These are phyloP conservation scores for Anthoptus insignis DNA, from an alignment of 2,888 invertebrate genomes.

Conservation along the genomic window DNA sequence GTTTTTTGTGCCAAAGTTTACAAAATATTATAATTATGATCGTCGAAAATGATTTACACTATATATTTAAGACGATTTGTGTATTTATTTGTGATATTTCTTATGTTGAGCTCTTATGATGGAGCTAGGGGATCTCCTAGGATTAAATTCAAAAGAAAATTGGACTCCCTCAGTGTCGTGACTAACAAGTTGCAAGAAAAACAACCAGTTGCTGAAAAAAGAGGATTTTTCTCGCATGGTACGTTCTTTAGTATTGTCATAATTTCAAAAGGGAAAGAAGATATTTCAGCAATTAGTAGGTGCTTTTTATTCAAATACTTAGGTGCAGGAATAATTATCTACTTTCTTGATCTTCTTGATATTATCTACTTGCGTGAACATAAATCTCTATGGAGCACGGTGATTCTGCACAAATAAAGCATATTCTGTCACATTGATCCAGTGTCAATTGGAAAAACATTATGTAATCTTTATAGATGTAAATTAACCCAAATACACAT, in stretches of 20 bases:
- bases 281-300: no score
- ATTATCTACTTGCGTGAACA: no score
- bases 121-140: conserved; percentile 37
- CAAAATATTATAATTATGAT: conserved; percentile 31
- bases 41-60: conserved; percentile 33
- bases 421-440: no score
- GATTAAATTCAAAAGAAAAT: conserved; percentile 57
- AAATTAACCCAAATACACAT: no score
- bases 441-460: no score
- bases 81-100: conserved; percentile 45
- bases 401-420: no score
- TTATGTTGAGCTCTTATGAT: conserved; percentile 53
- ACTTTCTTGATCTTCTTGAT: no score
- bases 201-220: conserved; percentile 45
- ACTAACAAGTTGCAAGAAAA: conserved; percentile 47
- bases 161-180: conserved; percentile 47
- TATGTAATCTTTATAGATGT: no score
- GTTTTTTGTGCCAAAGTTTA: conserved; percentile 27
- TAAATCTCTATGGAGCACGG: no score
- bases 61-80: conserved; percentile 39
- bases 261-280: not conserved
- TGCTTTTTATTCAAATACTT: no score
- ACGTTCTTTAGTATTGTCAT: conserved; percentile 41
- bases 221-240: conserved; percentile 68
- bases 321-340: no score